These are phyloP conservation scores for Zosterops japonicus DNA, from an alignment of 2,113 vertebrate genomes.

Conservation along the genomic window DNA sequence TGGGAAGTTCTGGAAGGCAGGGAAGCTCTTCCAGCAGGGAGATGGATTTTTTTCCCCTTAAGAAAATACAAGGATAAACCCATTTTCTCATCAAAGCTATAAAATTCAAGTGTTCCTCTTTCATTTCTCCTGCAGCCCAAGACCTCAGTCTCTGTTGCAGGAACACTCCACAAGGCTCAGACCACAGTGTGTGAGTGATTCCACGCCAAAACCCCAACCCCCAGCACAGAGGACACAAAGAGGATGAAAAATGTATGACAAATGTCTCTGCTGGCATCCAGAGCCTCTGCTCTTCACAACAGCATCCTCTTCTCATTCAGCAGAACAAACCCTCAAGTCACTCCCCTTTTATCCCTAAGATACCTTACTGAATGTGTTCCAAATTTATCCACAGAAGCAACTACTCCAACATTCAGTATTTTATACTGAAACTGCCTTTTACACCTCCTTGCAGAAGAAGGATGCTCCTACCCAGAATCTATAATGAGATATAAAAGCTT, in stretches of 20 bases:
- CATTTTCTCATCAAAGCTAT: background rate
- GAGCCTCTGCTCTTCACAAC: background rate
- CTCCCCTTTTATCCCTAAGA: background rate
- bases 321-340: background rate
- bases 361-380: background rate
- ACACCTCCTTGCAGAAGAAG: background rate
- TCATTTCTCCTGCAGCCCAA: background rate
- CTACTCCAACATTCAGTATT: background rate
- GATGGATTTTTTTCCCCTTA: background rate
- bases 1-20: background rate
- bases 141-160: background rate
- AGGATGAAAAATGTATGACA: background rate
- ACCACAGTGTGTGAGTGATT: background rate
- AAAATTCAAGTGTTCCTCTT: background rate
- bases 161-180: background rate
- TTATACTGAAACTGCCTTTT: background rate
- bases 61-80: background rate
- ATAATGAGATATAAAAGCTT: background rate
- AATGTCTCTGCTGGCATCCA: background rate
- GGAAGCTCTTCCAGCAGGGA: background rate
- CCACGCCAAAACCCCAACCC: background rate
- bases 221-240: background rate
- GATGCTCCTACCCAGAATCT: background rate
- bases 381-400: background rate
- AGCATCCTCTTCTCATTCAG: background rate